Evolutionary conservation across 2,888 invertebrate species (phyloP).

Genomic region (Fissipunctia ypsillon): DNA sequence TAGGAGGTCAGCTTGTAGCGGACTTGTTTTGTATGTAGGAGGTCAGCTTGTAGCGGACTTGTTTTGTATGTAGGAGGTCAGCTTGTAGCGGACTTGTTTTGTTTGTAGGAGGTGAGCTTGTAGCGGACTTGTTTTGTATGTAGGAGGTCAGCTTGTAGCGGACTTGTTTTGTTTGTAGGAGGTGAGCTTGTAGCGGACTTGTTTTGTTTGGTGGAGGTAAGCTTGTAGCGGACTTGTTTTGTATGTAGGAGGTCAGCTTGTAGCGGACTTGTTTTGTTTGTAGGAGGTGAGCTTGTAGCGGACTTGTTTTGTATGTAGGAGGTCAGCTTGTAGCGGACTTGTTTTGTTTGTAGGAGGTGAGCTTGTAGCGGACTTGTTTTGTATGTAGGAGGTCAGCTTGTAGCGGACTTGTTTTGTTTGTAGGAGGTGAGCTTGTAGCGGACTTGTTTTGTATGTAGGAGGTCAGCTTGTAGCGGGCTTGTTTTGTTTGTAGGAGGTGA

Average conservation of each 20-base stretch:
- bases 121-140: constrained; percentile 25
- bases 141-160: constrained; percentile 31
- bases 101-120: constrained; percentile 13
- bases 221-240: constrained; percentile 27
- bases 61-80: constrained; percentile 4
- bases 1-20: constrained; percentile 31
- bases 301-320: not conserved
- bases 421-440: constrained; percentile 31
- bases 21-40: not conserved
- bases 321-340: constrained; percentile 32
- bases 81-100: constrained; percentile 27
- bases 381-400: constrained; percentile 13
- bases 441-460: not conserved
- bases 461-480: constrained; percentile 32
- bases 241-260: constrained; percentile 13
- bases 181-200: constrained; percentile 32
- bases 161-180: not conserved
- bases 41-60: constrained; percentile 32
- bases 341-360: constrained; percentile 5
- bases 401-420: constrained; percentile 25
- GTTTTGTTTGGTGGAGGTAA: constrained; percentile 4
- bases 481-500: constrained; percentile 5
- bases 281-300: constrained; percentile 31
- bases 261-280: constrained; percentile 25
- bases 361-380: constrained; percentile 27